Conservation (phyloP, 2,888 invertebrate genomes). For the Flexamia atlantica region DNA sequence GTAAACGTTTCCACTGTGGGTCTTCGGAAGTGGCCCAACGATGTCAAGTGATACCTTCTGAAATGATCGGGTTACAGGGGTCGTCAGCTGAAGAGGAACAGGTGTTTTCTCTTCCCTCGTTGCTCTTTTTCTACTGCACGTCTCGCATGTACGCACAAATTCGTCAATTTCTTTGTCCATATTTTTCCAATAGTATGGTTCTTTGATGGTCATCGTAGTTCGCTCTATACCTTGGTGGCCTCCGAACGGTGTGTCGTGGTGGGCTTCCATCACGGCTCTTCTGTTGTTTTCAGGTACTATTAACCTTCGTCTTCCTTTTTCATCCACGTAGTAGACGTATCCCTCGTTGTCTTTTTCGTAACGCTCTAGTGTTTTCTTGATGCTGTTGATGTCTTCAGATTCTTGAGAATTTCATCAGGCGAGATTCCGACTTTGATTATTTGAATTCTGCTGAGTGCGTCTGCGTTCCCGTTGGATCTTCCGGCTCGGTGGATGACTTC, state of each 20-base stretch:
- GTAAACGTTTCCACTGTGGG: slow-evolving; percentile 71
- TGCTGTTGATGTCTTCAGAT: slow-evolving; percentile 19
- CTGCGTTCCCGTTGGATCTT: slow-evolving; percentile 37
- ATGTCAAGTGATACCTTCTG: slow-evolving; percentile 71
- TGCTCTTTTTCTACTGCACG: background rate
- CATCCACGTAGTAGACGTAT: slow-evolving; percentile 13
- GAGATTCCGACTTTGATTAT: slow-evolving; percentile 1
- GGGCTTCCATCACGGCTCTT: background rate
- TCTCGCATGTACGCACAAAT: background rate
- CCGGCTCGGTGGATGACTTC: slow-evolving; percentile 45
- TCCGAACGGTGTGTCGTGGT: slow-evolving; percentile 11
- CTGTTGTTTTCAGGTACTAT: slow-evolving; percentile 30
- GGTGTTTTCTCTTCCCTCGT: background rate
- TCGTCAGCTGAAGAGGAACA: background rate
- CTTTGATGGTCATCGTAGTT: background rate
- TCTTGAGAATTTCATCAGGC: slow-evolving; percentile 27
- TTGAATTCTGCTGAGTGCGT: slow-evolving; percentile 41
- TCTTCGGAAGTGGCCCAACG: slow-evolving; percentile 72
- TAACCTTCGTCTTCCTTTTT: background rate
- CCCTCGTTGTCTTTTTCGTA: slow-evolving; percentile 41
- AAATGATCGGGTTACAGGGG: slow-evolving; percentile 64
- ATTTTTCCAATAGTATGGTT: slow-evolving; percentile 17
- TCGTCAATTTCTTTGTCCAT: slow-evolving; percentile 7
- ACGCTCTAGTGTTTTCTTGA: slow-evolving; percentile 10
- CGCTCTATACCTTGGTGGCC: slow-evolving; percentile 14